A percentile compares a stretch with the other conserved stretches of the same genome.
phyloP scores from a whole-genome alignment of 2,113 vertebrate species.

The Rhabdornis inornatus region DNA sequence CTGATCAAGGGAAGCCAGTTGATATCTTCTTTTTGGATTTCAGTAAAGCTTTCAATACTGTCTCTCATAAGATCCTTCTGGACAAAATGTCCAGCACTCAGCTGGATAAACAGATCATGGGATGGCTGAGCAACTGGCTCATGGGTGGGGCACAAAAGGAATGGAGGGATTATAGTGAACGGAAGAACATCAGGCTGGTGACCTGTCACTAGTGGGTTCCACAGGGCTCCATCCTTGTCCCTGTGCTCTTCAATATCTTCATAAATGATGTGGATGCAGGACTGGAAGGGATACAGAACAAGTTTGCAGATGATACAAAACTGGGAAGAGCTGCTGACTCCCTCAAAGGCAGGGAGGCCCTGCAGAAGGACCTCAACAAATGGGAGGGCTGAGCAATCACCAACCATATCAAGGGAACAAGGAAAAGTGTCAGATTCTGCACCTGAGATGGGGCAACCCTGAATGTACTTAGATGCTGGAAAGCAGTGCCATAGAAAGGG shows the following conservation, averaged over 20 bases:
- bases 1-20: not conserved
- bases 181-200: not conserved
- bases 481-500: rapidly evolving
- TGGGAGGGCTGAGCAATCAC: not conserved
- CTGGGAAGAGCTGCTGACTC: not conserved
- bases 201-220: not conserved
- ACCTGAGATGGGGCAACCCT: not conserved
- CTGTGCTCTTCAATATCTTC: not conserved
- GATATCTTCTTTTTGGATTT: not conserved
- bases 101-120: not conserved
- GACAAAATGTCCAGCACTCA: not conserved
- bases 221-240: not conserved
- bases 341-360: not conserved
- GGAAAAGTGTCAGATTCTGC: not conserved
- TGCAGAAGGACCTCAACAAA: not conserved
- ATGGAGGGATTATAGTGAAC: no score
- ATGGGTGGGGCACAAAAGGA: no score
- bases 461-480: not conserved
- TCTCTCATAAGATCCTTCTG: not conserved
- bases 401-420: not conserved
- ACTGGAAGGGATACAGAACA: not conserved
- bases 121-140: not conserved
- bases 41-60: not conserved
- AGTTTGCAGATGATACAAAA: not conserved
- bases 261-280: rapidly evolving